Percentiles rank a stretch among this genome's conserved stretches.
phyloP scores from a whole-genome alignment of 2,888 invertebrate genomes.

The Allophyes oxyacanthae region DNA sequence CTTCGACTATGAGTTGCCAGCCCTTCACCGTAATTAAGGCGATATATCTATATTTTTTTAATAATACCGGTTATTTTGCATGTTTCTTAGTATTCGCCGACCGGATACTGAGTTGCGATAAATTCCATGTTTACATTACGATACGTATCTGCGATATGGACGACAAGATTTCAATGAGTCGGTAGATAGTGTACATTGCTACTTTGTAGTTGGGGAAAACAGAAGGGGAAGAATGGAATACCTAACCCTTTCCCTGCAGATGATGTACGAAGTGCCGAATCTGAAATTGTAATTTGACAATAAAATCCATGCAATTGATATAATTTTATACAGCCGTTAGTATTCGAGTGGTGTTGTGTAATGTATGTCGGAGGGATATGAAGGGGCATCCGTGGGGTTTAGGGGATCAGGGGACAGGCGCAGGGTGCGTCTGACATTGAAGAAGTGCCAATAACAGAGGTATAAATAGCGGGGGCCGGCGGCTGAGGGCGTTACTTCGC shows the following conservation, averaged over 20 bases:
- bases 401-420: slow-evolving; percentile 79
- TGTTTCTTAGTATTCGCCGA: slow-evolving; percentile 73
- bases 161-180: slow-evolving; percentile 67
- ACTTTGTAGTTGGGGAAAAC: slow-evolving; percentile 48
- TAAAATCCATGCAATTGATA: slow-evolving; percentile 85
- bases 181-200: slow-evolving; percentile 36
- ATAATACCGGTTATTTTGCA: slow-evolving; percentile 60
- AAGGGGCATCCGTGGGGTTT: slow-evolving; percentile 75
- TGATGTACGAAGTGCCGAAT: slow-evolving; percentile 76
- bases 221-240: slow-evolving; percentile 21
- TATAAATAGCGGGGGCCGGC: slow-evolving; percentile 87
- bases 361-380: slow-evolving; percentile 81
- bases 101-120: slow-evolving; percentile 73
- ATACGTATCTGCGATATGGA: slow-evolving; percentile 64
- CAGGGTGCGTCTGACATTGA: slow-evolving; percentile 90
- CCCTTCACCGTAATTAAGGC: slow-evolving; percentile 68
- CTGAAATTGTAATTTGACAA: slow-evolving; percentile 81
- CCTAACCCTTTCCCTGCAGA: slow-evolving; percentile 64
- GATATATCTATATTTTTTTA: slow-evolving; percentile 55
- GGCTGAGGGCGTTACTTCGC: slow-evolving; percentile 85
- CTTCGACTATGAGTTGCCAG: slow-evolving; percentile 55
- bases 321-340: slow-evolving; percentile 85
- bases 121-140: slow-evolving; percentile 77
- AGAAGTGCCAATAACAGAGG: slow-evolving; percentile 90
- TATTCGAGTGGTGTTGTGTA: slow-evolving; percentile 84